Base-by-base conservation (phyloP, 1,140 invertebrate genomes). In the Drepana arcuata region DNA sequence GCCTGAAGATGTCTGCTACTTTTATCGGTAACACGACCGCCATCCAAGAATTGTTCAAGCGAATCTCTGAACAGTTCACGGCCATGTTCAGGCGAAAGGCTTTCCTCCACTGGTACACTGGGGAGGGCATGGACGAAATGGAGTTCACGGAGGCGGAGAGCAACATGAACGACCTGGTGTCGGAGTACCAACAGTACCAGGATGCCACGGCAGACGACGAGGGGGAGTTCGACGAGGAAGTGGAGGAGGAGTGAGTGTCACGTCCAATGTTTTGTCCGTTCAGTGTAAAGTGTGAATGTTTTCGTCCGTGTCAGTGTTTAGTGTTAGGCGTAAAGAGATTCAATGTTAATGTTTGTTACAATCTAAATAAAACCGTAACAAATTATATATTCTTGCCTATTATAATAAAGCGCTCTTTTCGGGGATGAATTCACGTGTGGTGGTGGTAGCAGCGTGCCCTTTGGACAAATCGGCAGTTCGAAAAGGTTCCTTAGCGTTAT, bases 1-100 rank as follows among this genome's bases (percentile, higher is more conserved):
- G 94, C 32, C 79, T 95, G 4, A 95, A 95, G 67, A 96, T 96
- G 94, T 92, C 93, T 1, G 91, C 92, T 21, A 96, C 94, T 4
- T 96, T 96, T 55, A 93, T 95, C 54, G 93, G 93, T 29, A 95
- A 96, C 70, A 92, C 91, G 6, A 96, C 94, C 12, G 93, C 92
- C 53, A 95, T 95, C 48, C 93, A 94, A 72, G 92, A 94, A 68
- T 73, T 95, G 44, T 95, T 95, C 83, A 95, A 95, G 78, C 84
- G 93, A 49, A 93, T 95, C 61, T 92, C 91, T 7, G 92, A 95
- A 68, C 92, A 94, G 60, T 95, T 94, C 64, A 92, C 92, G 7
- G 92, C 94, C 35, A 96, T 96, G 95, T 96, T 96, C 86, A 88
- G 95, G 53, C 87, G 95, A 50, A 94, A 96, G 77, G 95, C 95